Conservation (phyloP, 1,140 invertebrate species). For the Calycopis cecrops region DNA sequence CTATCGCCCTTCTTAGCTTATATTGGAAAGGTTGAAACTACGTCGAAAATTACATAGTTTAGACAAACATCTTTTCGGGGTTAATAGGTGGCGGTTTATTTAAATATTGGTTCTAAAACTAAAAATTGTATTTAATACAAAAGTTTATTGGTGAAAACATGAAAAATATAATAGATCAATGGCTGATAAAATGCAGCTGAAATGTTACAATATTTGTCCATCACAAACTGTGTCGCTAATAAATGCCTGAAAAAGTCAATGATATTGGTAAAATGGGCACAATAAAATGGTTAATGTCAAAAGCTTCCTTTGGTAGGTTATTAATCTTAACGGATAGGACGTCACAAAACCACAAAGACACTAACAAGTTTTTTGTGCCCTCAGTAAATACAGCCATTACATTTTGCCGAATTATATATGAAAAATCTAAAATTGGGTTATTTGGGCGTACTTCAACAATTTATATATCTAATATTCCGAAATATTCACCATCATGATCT, state of each 20-base stretch:
- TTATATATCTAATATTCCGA: conserved; percentile 57
- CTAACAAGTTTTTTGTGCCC: conserved; percentile 74
- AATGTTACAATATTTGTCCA: conserved; percentile 74
- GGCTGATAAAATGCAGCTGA: conserved; percentile 75
- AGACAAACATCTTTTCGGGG: conserved; percentile 58
- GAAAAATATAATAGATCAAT: conserved; percentile 75
- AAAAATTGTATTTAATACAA: conserved; percentile 76
- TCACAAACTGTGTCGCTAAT: conserved; percentile 72
- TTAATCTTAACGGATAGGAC: conserved; percentile 52
- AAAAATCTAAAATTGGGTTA: conserved; percentile 55
- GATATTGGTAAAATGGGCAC: conserved; percentile 64
- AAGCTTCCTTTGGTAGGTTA: conserved; percentile 58
- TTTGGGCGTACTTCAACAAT: conserved; percentile 61
- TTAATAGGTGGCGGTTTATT: conserved; percentile 72
- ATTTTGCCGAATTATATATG: conserved; percentile 51
- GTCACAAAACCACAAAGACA: conserved; percentile 68
- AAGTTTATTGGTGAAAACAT: conserved; percentile 76
- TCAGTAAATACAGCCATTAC: conserved; percentile 68
- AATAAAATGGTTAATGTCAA: conserved; percentile 73
- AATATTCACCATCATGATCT: conserved; percentile 67
- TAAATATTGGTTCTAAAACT: conserved; percentile 73
- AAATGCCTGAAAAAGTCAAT: conserved; percentile 72
- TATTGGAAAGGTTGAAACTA: conserved; percentile 31
- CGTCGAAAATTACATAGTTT: conserved; percentile 32
- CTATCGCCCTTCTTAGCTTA: not conserved